These are phyloP conservation scores for Drosophila kanekoi DNA, from an alignment of 2,888 invertebrate genomes.

Conservation along the genomic window DNA sequence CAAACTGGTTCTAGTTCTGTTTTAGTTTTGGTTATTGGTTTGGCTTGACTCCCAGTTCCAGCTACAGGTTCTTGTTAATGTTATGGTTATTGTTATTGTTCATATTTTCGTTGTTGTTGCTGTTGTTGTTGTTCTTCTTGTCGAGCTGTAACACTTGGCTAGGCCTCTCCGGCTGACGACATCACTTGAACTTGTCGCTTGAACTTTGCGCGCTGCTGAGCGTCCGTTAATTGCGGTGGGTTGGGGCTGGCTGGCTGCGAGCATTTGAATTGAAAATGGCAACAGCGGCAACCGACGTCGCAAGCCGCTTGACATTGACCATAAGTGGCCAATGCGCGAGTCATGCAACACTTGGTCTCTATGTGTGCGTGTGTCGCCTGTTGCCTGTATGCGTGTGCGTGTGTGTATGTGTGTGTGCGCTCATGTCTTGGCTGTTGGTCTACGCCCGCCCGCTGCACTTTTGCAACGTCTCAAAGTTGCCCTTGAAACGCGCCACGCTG, in stretches of 20 bases:
- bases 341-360: conserved; percentile 38
- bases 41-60: conserved; percentile 12
- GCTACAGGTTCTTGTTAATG: conserved; percentile 11
- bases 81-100: conserved; percentile 9
- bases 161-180: conserved; percentile 14
- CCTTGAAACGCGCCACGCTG: conserved; percentile 53
- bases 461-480: conserved; percentile 31
- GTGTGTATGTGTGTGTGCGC: not conserved
- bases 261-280: conserved; percentile 39
- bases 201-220: conserved; percentile 51
- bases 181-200: conserved; percentile 70
- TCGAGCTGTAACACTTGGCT: conserved; percentile 11
- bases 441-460: conserved; percentile 33
- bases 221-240: not conserved
- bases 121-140: conserved; percentile 5
- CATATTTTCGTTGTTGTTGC: conserved; percentile 5
- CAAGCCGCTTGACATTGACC: conserved; percentile 53
- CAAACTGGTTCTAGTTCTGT: conserved; percentile 51
- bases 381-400: not conserved
- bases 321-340: conserved; percentile 33
- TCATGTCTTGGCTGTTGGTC: conserved; percentile 11
- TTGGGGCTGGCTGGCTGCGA: not conserved
- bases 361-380: not conserved
- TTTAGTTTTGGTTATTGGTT: conserved; percentile 19
- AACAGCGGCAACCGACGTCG: conserved; percentile 2